Base-by-base conservation (phyloP, 2,888 invertebrate species). In the Campoplex capitator region DNA sequence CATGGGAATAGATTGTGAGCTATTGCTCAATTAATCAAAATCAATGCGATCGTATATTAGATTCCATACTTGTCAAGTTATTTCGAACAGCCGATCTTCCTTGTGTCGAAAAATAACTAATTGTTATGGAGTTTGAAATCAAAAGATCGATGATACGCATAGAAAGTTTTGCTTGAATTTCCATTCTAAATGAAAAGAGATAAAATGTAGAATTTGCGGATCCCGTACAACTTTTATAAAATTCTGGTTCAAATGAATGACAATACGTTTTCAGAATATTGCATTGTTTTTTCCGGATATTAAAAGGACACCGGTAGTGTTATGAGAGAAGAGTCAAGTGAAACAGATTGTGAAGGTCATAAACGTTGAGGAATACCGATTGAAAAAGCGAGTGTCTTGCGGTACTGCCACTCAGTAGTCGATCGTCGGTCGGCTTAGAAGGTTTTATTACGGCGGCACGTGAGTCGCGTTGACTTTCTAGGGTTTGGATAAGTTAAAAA, bases 351-450 rank as follows among this genome's bases (percentile, higher is more conserved):
- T 89, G 93, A 93, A 93, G 93, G 93, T 91, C 93, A 91, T 88
- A 90, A 89, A 67, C 85, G 88, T 87, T 89, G 88, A 85, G 90
- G 91, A 91, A 91, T 85, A 89, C 91, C 91, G 92, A 93, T 92
- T 93, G 92, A 93, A 93, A 76, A 93, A 93, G 93, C 91, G 93
- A 93, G 92, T 90, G 92, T 90, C 88, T 90, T 87, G 88, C 87
- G 89, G 87, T 79, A 79, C 87, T 87, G 83, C 82, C 88, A 90
- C 88, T 93, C 93, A 93, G 93, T 93, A 77, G 83, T 88, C 91
- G 89, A 89, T 92, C 89, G 91, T 90, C 89, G 90, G 91, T 91
- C 91, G 92, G 89, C 91, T 91, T 87, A 85, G 89, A 89, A 84
- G 90, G 90, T 91, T 89, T 88, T 86, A 67, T 77, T 81, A 80